Evolutionary conservation across 92 coral and sea anemone genomes (phyloP), one percentile per base, ranked within the genome.

Genomic region (Phenganax marumi): DNA sequence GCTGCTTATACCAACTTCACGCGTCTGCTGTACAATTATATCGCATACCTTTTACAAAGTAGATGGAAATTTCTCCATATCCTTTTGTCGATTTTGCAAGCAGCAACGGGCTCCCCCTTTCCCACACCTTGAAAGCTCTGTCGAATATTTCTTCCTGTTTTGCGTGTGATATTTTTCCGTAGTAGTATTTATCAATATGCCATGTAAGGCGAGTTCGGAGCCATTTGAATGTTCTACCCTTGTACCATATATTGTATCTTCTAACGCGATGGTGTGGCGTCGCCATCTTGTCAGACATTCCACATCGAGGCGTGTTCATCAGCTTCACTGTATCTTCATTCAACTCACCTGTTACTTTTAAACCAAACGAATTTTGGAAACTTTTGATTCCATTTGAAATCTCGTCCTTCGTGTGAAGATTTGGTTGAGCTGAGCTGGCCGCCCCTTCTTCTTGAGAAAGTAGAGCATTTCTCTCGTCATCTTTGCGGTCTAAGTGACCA

Each of bases 51-150:
- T 23, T 75, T 0, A 81, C 70, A 80, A 92, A 92, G 13, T 63
- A 54, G 7, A 84, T 18, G 1, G 85, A 85, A 24, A 54, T 68
- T 0, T 90, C 93, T 17, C 91, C 85, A 90, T 90, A 83, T 0
- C 50, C 54, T 61, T 87, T 79, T 48, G 90, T 86, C 0, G 96
- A 89, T 52, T 73, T 18, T 0, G 65, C 52, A 16, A 93, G 26
- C 18, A 77, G 81, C 0, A 78, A 63, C 21, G 73, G 56, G 3
- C 73, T 61, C 50, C 72, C 62, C 49, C 63, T 61, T 12, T 78
- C 83, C 83, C 83, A 78, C 18, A 78, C 19, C 68, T 78, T 78
- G 47, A 78, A 78, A 21, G 83, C 83, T 62, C 63, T 48, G 7
- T 78, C 73, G 9, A 78, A 78, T 13, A 78, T 78, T n/a, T 60